These are phyloP conservation scores for Octomys mimax DNA, from an alignment of 2,797 vertebrate genomes.

Conservation along the genomic window DNA sequence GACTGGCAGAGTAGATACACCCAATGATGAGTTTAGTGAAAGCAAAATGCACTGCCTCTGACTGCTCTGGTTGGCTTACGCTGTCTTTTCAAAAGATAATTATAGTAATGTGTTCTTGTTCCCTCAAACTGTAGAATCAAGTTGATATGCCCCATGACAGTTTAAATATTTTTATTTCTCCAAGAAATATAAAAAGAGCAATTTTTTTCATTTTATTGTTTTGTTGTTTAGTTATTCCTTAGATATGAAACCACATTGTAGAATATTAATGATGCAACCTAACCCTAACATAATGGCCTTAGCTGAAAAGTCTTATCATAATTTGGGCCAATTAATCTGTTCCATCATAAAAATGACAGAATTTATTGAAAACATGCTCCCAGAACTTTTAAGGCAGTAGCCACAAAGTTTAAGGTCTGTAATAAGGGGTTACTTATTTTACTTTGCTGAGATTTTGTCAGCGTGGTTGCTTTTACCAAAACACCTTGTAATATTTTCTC, in stretches of 20 bases:
- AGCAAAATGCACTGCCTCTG: background rate
- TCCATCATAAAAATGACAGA: background rate
- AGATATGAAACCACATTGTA: background rate
- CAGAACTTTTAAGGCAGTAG: background rate
- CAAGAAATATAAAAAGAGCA: background rate
- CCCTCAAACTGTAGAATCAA: background rate
- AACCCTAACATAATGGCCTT: background rate
- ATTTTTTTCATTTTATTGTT: background rate
- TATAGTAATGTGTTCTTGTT: background rate
- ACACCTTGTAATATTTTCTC: background rate
- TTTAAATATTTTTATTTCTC: background rate
- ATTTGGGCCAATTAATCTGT: background rate
- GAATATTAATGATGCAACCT: background rate
- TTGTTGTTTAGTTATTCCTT: slow-evolving; percentile 21
- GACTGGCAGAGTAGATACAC: background rate
- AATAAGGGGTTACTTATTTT: background rate
- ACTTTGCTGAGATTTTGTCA: background rate
- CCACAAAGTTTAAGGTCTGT: background rate
- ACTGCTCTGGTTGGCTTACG: background rate
- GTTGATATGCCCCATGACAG: background rate
- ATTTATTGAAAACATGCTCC: background rate
- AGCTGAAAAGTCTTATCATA: background rate
- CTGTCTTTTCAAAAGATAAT: background rate
- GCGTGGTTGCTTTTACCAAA: background rate
- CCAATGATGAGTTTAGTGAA: background rate